Conservation (phyloP, 2,113 vertebrate genomes). For the Andinoacara biseriatus region DNA sequence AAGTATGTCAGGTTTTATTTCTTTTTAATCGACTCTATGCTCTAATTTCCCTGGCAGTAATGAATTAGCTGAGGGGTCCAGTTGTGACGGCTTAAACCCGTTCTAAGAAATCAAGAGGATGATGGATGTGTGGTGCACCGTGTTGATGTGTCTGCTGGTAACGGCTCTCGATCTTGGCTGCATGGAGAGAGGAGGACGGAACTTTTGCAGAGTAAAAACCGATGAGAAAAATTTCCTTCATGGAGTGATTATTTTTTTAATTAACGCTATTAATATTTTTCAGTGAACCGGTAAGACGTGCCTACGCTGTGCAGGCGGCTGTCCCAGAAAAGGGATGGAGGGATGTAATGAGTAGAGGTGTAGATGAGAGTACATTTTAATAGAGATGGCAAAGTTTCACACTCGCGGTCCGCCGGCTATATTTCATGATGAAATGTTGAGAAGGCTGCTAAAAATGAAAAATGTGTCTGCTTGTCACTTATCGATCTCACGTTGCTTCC, state of each 20-base stretch:
- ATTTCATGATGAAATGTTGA: constrained; percentile 16
- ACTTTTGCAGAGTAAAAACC: constrained; percentile 8
- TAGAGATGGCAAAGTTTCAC: constrained; percentile 22
- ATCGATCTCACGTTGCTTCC: not conserved
- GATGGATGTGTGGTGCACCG: constrained; percentile 77
- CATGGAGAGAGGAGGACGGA: not conserved
- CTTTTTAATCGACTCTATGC: constrained; percentile 68
- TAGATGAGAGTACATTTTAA: constrained; percentile 28
- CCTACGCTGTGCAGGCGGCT: not conserved
- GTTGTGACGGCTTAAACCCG: constrained; percentile 58
- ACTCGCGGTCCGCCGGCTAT: not conserved
- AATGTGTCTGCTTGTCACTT: constrained; percentile 28
- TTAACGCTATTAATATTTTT: constrained; percentile 63
- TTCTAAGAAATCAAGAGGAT: constrained; percentile 62
- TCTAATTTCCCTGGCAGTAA: constrained; percentile 73
- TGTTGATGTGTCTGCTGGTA: constrained; percentile 56
- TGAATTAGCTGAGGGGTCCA: constrained; percentile 69
- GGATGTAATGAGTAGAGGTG: constrained; percentile 11
- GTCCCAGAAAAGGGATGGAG: constrained; percentile 24
- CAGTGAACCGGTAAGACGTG: constrained; percentile 15
- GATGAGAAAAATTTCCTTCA: constrained; percentile 21
- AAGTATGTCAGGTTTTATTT: constrained; percentile 60
- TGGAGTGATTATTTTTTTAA: constrained; percentile 55
- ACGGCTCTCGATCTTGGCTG: constrained; percentile 51
- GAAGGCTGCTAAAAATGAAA: constrained; percentile 34